A percentile compares a stretch with the other conserved stretches of the same genome.
Evolutionary conservation across 1,140 invertebrate genomes (phyloP).

Genomic region (Drosophila ficusphila): DNA sequence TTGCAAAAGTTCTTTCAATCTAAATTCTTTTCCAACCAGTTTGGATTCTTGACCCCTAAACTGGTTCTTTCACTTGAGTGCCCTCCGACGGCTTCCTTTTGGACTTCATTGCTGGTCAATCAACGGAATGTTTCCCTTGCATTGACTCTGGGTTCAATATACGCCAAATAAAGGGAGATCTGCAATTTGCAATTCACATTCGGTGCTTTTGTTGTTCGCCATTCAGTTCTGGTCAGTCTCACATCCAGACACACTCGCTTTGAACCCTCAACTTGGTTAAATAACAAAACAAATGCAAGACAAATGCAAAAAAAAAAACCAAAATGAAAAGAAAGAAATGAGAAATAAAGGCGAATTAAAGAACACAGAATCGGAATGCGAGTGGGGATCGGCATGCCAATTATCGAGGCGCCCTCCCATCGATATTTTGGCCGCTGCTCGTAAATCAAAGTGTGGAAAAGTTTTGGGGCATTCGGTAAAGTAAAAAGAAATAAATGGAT

Average conservation of each 20-base stretch:
- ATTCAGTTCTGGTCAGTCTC: constrained; percentile 44
- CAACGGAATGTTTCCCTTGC: neutral
- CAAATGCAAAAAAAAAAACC: constrained; percentile 23
- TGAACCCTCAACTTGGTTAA: constrained; percentile 75
- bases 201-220: constrained; percentile 35
- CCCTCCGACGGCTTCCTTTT: constrained; percentile 6
- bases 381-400: constrained; percentile 43
- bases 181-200: constrained; percentile 61
- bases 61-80: constrained; percentile 12
- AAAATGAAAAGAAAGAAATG: neutral
- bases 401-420: constrained; percentile 48
- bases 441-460: constrained; percentile 67
- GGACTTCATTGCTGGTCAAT: constrained; percentile 33
- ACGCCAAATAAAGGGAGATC: constrained; percentile 31
- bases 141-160: constrained; percentile 37
- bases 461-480: constrained; percentile 42
- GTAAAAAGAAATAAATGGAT: constrained; percentile 25
- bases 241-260: constrained; percentile 42
- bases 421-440: constrained; percentile 5
- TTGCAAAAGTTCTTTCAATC: constrained; percentile 7
- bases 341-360: constrained; percentile 10
- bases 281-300: constrained; percentile 55
- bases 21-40: constrained; percentile 18
- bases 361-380: constrained; percentile 36
- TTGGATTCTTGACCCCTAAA: neutral